A percentile compares a stretch with the other conserved stretches of the same genome.
Evolutionary conservation across 2,888 invertebrate genomes (phyloP).

Genomic region (Acrobasis consociella): DNA sequence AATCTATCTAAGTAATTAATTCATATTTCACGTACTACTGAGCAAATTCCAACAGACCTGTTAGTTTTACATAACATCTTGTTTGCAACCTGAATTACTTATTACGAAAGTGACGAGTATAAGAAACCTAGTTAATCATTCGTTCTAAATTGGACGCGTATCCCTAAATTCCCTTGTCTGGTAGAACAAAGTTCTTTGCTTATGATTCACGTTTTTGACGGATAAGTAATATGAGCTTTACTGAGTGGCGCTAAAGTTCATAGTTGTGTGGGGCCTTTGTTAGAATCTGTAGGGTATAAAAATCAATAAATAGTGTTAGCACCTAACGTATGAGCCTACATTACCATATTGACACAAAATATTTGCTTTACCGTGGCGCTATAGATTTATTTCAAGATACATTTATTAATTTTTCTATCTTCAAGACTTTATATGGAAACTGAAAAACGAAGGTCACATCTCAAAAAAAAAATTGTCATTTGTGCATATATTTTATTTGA

Average conservation of each 20-base stretch:
- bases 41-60: conserved; percentile 14
- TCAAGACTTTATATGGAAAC: too few relatives aligned
- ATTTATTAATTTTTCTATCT: too few relatives aligned
- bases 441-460: too few relatives aligned
- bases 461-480: too few relatives aligned
- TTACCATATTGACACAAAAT: conserved; percentile 1
- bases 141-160: conserved; percentile 3
- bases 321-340: conserved; percentile 29
- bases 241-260: not conserved
- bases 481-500: too few relatives aligned
- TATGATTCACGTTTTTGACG: conserved; percentile 17
- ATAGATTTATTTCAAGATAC: too few relatives aligned
- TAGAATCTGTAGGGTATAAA: conserved; percentile 42
- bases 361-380: not conserved
- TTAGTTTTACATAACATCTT: conserved; percentile 15
- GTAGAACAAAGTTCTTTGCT: conserved; percentile 14
- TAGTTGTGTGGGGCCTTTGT: conserved; percentile 1
- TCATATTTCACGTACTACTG: conserved; percentile 21
- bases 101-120: conserved; percentile 10
- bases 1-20: conserved; percentile 11
- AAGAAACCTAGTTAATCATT: conserved; percentile 11
- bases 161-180: conserved; percentile 15
- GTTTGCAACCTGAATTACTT: conserved; percentile 14
- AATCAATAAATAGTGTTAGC: conserved; percentile 50
- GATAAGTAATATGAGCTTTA: conserved; percentile 9